These are phyloP conservation scores for Tetragnatha montana DNA, from an alignment of 2,888 invertebrate genomes.

Conservation along the genomic window DNA sequence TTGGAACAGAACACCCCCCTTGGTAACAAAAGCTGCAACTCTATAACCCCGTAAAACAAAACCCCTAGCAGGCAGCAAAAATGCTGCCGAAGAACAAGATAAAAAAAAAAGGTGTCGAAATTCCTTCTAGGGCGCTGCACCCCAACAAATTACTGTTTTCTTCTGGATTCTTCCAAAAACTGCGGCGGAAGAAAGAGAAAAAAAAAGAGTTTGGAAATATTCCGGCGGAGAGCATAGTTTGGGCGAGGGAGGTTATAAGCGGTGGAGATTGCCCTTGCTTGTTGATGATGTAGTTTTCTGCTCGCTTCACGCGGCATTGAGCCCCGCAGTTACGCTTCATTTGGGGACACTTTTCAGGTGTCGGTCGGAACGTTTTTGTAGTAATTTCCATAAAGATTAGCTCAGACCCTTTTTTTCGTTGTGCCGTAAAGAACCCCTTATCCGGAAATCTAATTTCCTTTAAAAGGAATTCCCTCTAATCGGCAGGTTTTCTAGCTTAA, in stretches of 20 bases:
- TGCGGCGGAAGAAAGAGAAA: conserved; percentile 39
- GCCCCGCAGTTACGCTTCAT: conserved; percentile 21
- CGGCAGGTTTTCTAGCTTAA: too few relatives aligned
- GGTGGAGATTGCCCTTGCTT: conserved; percentile 48
- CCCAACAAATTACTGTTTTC: conserved; percentile 65
- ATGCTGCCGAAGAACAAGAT: neutral
- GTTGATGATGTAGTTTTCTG: conserved; percentile 66
- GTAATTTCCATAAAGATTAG: too few relatives aligned
- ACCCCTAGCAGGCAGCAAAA: conserved; percentile 7
- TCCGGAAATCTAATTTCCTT: too few relatives aligned
- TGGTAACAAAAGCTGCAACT: conserved; percentile 40
- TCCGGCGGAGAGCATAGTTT: conserved; percentile 40
- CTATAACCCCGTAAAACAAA: conserved; percentile 21
- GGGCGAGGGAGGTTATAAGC: conserved; percentile 59
- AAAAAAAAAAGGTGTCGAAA: conserved; percentile 51
- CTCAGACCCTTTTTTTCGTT: too few relatives aligned
- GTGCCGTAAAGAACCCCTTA: too few relatives aligned
- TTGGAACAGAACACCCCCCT: neutral
- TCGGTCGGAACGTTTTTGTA: too few relatives aligned
- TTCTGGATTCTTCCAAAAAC: conserved; percentile 68
- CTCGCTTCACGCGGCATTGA: conserved; percentile 54
- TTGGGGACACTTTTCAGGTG: too few relatives aligned
- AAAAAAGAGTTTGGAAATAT: conserved; percentile 60
- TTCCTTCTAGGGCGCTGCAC: conserved; percentile 66
- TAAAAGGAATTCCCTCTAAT: too few relatives aligned